These are phyloP conservation scores for Bombus sylvicola DNA, from an alignment of 1,140 invertebrate genomes.

Conservation along the genomic window DNA sequence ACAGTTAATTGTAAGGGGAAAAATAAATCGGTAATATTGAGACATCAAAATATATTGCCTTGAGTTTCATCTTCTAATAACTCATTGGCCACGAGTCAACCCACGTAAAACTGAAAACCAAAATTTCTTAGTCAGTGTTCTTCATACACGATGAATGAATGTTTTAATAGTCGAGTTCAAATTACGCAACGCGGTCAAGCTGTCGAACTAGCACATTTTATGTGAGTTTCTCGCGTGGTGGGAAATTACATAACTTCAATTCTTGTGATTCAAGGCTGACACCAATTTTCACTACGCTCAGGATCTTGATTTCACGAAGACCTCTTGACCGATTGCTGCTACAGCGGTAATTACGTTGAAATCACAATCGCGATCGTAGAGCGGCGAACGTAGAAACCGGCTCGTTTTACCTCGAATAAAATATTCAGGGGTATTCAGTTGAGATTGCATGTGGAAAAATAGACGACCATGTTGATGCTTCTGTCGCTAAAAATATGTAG, in stretches of 20 bases:
- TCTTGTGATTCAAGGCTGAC: constrained; percentile 50
- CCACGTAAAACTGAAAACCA: not conserved
- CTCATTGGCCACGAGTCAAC: not conserved
- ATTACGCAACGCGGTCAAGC: constrained; percentile 47
- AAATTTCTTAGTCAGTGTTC: not conserved
- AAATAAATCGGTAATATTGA: not conserved
- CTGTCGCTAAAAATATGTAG: not conserved
- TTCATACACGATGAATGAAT: not conserved
- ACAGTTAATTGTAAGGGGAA: not conserved
- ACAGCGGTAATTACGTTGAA: not conserved
- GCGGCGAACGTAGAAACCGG: not conserved
- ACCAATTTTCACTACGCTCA: constrained; percentile 36
- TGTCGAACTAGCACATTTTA: constrained; percentile 35
- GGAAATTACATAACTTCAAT: constrained; percentile 50
- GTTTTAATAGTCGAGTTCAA: not conserved
- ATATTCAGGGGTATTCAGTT: not conserved
- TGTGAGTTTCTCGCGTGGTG: not conserved
- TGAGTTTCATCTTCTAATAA: not conserved
- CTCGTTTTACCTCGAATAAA: not conserved
- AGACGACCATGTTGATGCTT: too few relatives aligned
- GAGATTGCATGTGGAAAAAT: not conserved
- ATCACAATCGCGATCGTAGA: not conserved
- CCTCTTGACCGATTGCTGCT: not conserved
- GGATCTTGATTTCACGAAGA: constrained; percentile 39
- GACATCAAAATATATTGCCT: not conserved